Conservation (phyloP, 1,140 invertebrate species). For the Aphelinus atriplicis region DNA sequence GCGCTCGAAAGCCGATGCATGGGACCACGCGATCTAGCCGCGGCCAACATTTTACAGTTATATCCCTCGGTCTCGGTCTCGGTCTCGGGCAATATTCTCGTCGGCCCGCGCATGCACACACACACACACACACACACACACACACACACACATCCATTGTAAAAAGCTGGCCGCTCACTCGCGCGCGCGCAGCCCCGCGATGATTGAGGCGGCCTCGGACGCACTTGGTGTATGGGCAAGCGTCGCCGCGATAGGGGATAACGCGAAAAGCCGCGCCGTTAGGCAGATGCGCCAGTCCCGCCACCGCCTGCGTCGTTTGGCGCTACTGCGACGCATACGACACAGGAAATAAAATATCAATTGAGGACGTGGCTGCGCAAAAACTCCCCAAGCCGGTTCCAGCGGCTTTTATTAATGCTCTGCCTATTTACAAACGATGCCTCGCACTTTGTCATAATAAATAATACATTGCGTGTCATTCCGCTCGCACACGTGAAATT, state of each 20-base stretch:
- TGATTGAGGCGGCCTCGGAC: too few species aligned
- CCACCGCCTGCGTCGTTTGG: too few species aligned
- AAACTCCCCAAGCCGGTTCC: background rate
- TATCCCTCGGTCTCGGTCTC: background rate
- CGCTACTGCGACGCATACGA: background rate
- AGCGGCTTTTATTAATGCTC: slow-evolving; percentile 21
- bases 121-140: too few species aligned
- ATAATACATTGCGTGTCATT: slow-evolving; percentile 22
- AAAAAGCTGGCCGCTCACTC: background rate
- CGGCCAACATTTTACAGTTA: slow-evolving; percentile 1
- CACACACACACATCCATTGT: background rate
- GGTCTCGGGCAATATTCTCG: too few species aligned
- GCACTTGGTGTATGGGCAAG: too few species aligned
- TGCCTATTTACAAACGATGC: slow-evolving; percentile 3
- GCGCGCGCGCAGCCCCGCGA: too few species aligned
- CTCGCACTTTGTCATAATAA: slow-evolving; percentile 28
- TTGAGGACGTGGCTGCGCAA: slow-evolving; percentile 19
- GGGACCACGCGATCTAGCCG: too few species aligned
- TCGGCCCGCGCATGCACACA: too few species aligned
- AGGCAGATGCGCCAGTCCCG: background rate
- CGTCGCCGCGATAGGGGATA: background rate
- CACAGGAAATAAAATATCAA: slow-evolving; percentile 31
- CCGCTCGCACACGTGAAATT: slow-evolving; percentile 1
- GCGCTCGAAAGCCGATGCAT: too few species aligned
- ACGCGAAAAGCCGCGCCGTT: slow-evolving; percentile 24